phyloP scores from a whole-genome alignment of 1,140 invertebrate species.

The Papilio helenus region DNA sequence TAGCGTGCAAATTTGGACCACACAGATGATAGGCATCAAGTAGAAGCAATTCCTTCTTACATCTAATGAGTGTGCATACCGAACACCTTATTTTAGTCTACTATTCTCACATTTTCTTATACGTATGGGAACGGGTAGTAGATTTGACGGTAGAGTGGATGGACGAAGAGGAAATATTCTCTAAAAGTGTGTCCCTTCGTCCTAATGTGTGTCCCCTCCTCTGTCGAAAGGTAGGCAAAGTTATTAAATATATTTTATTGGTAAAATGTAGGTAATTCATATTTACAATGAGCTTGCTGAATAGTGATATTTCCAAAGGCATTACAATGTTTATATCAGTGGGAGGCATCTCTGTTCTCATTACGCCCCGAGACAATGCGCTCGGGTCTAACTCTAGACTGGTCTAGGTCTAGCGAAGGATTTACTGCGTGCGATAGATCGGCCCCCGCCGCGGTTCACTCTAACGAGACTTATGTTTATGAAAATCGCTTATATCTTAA shows the following conservation, averaged over 20 bases:
- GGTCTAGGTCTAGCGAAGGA: conserved; percentile 45
- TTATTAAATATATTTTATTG: background rate
- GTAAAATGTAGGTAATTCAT: background rate
- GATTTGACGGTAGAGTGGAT: too few relatives aligned
- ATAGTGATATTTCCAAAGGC: conserved; percentile 31
- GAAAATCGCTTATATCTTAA: conserved; percentile 15
- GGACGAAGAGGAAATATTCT: too few relatives aligned
- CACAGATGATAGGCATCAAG: too few relatives aligned
- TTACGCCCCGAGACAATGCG: conserved; percentile 57
- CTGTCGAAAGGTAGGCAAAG: too few relatives aligned
- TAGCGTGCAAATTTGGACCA: too few relatives aligned
- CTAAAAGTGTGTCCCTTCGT: too few relatives aligned
- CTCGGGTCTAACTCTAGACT: conserved; percentile 37
- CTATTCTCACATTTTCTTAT: too few relatives aligned
- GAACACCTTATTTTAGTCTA: too few relatives aligned
- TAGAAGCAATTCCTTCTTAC: too few relatives aligned
- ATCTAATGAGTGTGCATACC: too few relatives aligned
- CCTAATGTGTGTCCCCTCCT: too few relatives aligned
- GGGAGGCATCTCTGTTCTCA: conserved; percentile 47
- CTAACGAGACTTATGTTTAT: conserved; percentile 35
- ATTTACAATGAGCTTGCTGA: conserved; percentile 13
- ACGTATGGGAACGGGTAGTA: too few relatives aligned
- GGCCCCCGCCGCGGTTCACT: background rate
- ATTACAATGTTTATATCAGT: conserved; percentile 54
- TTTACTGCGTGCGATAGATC: conserved; percentile 47